Percentiles rank a stretch among this genome's conserved stretches.
Conservation (phyloP, 2,797 vertebrate genomes). For the Syngnathus rostellatus region DNA sequence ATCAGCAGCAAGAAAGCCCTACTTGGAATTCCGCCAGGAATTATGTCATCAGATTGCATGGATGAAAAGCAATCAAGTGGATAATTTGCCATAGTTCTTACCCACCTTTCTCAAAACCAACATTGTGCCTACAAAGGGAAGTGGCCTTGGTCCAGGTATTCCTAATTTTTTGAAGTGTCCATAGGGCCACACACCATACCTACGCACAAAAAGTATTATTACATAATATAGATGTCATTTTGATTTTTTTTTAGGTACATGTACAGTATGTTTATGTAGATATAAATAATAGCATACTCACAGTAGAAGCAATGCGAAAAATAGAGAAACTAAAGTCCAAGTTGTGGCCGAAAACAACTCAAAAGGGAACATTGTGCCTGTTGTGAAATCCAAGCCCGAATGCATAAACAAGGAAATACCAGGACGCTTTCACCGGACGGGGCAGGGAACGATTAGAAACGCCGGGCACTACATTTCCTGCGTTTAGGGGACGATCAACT, state of each 20-base stretch:
- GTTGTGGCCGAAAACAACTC: constrained; percentile 46
- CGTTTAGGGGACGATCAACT: too few relatives aligned
- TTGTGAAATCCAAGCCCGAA: not conserved
- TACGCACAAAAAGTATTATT: constrained; percentile 13
- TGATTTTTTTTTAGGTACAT: not conserved
- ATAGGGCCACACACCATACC: constrained; percentile 61
- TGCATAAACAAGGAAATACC: not conserved
- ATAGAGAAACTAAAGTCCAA: constrained; percentile 59
- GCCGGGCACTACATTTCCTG: not conserved
- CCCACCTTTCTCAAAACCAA: constrained; percentile 26
- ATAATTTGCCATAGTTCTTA: not conserved
- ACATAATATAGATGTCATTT: not conserved
- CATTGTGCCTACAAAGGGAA: constrained; percentile 59
- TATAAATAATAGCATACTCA: constrained; percentile 32
- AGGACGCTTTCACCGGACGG: too few relatives aligned
- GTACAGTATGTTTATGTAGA: not conserved
- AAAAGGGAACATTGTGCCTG: constrained; percentile 24
- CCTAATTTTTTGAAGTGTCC: constrained; percentile 54
- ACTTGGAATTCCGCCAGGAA: constrained; percentile 4
- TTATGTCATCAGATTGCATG: not conserved
- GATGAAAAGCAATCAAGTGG: not conserved
- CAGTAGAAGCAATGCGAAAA: constrained; percentile 46
- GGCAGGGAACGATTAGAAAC: not conserved
- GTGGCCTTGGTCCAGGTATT: constrained; percentile 58
- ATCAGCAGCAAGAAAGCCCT: constrained; percentile 54